Percentiles rank a stretch among this genome's conserved stretches.
Conservation (phyloP, 2,888 invertebrate species). For the Carterocephalus palaemon region DNA sequence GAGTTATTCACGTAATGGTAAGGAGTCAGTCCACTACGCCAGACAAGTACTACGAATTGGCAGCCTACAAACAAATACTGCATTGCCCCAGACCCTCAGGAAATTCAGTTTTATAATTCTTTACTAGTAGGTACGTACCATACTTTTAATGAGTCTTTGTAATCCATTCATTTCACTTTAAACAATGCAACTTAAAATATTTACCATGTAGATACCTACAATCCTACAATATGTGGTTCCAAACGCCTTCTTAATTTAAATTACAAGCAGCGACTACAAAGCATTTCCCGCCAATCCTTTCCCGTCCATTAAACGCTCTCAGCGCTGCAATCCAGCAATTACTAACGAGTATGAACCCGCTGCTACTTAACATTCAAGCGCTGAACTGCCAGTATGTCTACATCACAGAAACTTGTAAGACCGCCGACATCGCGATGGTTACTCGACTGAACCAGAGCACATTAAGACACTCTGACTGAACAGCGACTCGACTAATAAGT, state of each 20-base stretch:
- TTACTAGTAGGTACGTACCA: too few species aligned
- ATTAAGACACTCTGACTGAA: slow-evolving; percentile 27
- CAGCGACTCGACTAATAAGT: slow-evolving; percentile 32
- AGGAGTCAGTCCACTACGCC: too few species aligned
- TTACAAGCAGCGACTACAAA: slow-evolving; percentile 8
- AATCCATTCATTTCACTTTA: too few species aligned
- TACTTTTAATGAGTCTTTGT: too few species aligned
- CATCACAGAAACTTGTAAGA: slow-evolving; percentile 34
- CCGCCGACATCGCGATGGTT: slow-evolving; percentile 35
- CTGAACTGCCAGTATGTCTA: slow-evolving; percentile 25
- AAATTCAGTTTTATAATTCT: too few species aligned
- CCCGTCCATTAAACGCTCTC: slow-evolving; percentile 16
- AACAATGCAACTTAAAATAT: too few species aligned
- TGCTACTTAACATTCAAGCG: slow-evolving; percentile 34
- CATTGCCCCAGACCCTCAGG: too few species aligned
- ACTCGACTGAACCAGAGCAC: slow-evolving; percentile 31
- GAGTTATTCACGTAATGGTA: too few species aligned
- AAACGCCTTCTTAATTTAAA: slow-evolving; percentile 12
- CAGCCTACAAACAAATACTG: too few species aligned
- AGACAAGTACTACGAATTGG: too few species aligned
- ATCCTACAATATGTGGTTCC: not conserved
- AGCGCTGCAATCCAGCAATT: slow-evolving; percentile 16
- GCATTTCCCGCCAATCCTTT: slow-evolving; percentile 22
- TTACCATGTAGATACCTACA: too few species aligned
- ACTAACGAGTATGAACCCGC: slow-evolving; percentile 29